Percentiles rank a stretch among this genome's conserved stretches.
These are phyloP conservation scores for Dascyllus trimaculatus DNA, from an alignment of 2,113 vertebrate genomes.

Conservation along the genomic window DNA sequence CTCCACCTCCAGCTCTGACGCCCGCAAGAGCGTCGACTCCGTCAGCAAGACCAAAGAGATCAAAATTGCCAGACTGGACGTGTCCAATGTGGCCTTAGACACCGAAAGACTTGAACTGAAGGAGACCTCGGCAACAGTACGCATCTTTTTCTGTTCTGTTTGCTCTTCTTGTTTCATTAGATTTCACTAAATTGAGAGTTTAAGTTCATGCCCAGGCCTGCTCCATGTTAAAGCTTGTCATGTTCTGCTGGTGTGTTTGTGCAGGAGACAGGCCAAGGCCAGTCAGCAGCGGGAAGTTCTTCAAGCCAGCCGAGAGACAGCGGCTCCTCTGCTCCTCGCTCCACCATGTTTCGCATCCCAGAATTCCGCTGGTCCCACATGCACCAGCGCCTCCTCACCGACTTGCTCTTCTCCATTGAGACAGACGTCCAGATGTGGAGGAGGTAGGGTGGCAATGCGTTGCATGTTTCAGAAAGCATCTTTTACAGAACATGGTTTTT, in stretches of 20 bases:
- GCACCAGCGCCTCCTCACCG: conserved; percentile 97
- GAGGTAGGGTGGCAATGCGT: conserved; percentile 83
- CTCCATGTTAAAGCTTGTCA: neutral
- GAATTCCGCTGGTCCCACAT: conserved; percentile 97
- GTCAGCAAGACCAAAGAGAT: conserved; percentile 85
- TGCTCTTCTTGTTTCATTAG: neutral
- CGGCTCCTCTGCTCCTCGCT: conserved; percentile 79
- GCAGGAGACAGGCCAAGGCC: conserved; percentile 79
- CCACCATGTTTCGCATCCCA: conserved; percentile 95
- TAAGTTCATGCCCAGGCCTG: neutral
- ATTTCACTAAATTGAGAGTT: neutral
- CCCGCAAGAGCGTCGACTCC: conserved; percentile 48
- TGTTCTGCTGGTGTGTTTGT: conserved; percentile 28
- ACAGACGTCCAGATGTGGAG: conserved; percentile 99
- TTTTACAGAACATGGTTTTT: no score
- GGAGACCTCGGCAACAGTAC: conserved; percentile 77
- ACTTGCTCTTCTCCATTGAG: conserved; percentile 97
- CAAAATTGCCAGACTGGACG: conserved; percentile 94
- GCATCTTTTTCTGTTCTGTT: conserved; percentile 9
- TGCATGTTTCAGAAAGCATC: neutral
- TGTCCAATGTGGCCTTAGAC: conserved; percentile 94
- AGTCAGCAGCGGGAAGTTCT: conserved; percentile 69
- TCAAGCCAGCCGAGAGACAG: conserved; percentile 86
- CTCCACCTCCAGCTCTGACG: conserved; percentile 37
- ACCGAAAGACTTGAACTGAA: conserved; percentile 93